Conservation (phyloP, 1,140 invertebrate genomes). For the Aplysia californica region DNA sequence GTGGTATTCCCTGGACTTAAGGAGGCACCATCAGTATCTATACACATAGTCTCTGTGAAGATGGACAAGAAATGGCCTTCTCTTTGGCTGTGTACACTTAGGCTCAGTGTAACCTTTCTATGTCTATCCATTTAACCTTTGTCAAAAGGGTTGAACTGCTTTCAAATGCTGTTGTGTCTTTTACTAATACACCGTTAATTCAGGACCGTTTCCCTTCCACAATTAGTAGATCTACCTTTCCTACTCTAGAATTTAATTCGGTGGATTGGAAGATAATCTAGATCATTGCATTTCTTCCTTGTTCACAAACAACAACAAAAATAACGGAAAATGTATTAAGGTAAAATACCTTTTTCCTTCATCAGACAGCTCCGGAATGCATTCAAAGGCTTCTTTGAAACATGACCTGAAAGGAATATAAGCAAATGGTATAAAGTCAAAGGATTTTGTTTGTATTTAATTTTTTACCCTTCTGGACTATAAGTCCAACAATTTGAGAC, state of each 20-base stretch:
- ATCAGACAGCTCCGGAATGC: conserved; percentile 47
- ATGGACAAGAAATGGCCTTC: no score
- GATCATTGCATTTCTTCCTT: neutral
- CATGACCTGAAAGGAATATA: conserved; percentile 48
- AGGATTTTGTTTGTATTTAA: neutral
- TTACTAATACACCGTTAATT: neutral
- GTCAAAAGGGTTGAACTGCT: neutral
- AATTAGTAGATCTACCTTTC: neutral
- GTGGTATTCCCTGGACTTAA: no score
- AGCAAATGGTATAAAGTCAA: neutral
- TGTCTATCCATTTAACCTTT: no score
- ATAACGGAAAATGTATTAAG: neutral
- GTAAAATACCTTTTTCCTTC: conserved; percentile 50
- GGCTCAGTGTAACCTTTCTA: no score
- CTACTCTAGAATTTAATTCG: neutral
- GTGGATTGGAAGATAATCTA: neutral
- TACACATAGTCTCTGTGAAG: no score
- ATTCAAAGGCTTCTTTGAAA: conserved; percentile 58
- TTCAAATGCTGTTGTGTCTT: neutral
- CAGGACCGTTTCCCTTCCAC: neutral
- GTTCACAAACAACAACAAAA: neutral
- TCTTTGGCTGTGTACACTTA: no score
- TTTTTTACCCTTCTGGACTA: neutral
- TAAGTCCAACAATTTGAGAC: no score
- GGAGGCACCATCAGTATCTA: no score